These are phyloP conservation scores for Zaprionus capensis DNA, from an alignment of 1,140 invertebrate species.

Conservation along the genomic window DNA sequence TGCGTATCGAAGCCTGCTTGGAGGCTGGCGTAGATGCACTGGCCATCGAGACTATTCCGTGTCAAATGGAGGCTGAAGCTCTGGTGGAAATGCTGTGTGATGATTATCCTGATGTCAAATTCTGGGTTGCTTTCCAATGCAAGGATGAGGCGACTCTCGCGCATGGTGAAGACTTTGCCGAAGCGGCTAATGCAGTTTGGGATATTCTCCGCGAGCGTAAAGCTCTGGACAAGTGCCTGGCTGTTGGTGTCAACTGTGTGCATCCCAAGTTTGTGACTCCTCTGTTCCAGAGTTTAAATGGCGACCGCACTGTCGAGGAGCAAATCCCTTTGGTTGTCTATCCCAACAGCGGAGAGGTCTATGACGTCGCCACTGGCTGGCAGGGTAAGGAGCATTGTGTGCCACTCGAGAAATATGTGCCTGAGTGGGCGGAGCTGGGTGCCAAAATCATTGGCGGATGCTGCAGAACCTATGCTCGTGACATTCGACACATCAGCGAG, in stretches of 20 bases:
- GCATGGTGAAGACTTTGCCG: slow-evolving; percentile 90
- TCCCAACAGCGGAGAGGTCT: slow-evolving; percentile 90
- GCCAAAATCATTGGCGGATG: slow-evolving; percentile 92
- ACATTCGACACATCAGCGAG: slow-evolving; percentile 86
- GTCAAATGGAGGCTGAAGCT: slow-evolving; percentile 92
- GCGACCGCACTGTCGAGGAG: slow-evolving; percentile 55
- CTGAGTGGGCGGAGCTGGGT: slow-evolving; percentile 89
- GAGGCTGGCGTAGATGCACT: slow-evolving; percentile 92
- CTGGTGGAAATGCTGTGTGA: slow-evolving; percentile 90
- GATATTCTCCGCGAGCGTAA: slow-evolving; percentile 87
- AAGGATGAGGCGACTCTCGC: slow-evolving; percentile 88
- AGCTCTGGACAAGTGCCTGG: slow-evolving; percentile 89
- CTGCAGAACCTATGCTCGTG: slow-evolving; percentile 88
- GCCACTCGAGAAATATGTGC: slow-evolving; percentile 87
- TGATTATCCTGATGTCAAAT: slow-evolving; percentile 90
- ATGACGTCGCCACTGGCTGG: slow-evolving; percentile 86
- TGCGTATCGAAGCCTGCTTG: slow-evolving; percentile 91
- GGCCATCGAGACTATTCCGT: slow-evolving; percentile 96
- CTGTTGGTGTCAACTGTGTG: slow-evolving; percentile 95
- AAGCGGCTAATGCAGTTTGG: slow-evolving; percentile 84
- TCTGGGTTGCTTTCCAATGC: slow-evolving; percentile 88
- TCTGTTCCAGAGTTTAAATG: slow-evolving; percentile 86
- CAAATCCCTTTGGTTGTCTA: slow-evolving; percentile 88
- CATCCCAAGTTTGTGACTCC: slow-evolving; percentile 86
- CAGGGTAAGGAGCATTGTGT: slow-evolving; percentile 85